Evolutionary conservation across 30 jellyfish, hydroid and myxozoan species (phyloP).

Genomic region (Aurelia sp.): DNA sequence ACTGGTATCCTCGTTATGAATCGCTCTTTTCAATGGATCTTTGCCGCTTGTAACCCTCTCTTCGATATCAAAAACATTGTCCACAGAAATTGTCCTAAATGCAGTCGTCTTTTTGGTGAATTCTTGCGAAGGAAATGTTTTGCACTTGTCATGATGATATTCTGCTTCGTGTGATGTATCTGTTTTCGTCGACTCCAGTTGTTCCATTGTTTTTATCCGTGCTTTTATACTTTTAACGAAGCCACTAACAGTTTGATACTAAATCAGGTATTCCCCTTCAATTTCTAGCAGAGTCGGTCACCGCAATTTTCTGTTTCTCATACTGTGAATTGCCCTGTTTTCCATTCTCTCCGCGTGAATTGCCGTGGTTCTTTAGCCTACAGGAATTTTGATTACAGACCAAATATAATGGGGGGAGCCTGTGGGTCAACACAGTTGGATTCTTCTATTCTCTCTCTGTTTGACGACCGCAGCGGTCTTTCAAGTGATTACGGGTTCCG

Average conservation of each 20-base stretch:
- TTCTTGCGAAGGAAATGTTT: not conserved
- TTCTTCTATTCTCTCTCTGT: not conserved
- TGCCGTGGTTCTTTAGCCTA: constrained; percentile 59
- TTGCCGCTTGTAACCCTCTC: not conserved
- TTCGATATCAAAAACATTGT: constrained; percentile 24
- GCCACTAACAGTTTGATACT: constrained; percentile 75
- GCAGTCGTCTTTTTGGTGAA: too few relatives aligned
- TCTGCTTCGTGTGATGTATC: not conserved
- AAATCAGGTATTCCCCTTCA: constrained; percentile 80
- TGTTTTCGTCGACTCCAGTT: not conserved
- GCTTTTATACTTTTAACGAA: constrained; percentile 43
- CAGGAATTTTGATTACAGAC: constrained; percentile 46
- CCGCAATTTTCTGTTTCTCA: constrained; percentile 62
- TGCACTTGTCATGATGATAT: not conserved
- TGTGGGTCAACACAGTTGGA: constrained; percentile 63
- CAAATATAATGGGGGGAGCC: constrained; percentile 78
- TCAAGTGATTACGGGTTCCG: constrained; percentile 42
- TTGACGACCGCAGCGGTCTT: constrained; percentile 35
- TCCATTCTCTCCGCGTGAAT: constrained; percentile 66
- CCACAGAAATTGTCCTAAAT: not conserved
- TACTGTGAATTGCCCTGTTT: constrained; percentile 83
- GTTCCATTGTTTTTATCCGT: constrained; percentile 39
- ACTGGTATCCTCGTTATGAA: not conserved
- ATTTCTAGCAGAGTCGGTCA: constrained; percentile 62
- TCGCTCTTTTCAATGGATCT: not conserved